phyloP scores from a whole-genome alignment of 2,888 invertebrate genomes.

The Limnephilus marmoratus region DNA sequence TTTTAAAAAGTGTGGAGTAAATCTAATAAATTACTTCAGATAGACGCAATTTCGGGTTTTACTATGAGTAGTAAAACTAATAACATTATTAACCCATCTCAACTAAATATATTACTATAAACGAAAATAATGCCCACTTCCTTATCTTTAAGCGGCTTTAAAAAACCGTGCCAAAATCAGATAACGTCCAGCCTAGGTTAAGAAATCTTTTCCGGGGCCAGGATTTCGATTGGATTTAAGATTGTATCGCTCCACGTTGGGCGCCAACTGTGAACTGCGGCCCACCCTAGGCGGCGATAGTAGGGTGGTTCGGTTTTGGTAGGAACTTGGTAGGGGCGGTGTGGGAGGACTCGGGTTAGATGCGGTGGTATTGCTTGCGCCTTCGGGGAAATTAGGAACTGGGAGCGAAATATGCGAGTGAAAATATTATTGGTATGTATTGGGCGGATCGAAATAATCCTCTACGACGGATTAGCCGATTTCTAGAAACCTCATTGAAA shows the following conservation, averaged over 20 bases:
- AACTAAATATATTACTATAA: neutral
- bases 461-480: neutral
- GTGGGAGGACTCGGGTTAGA: neutral
- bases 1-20: too few species aligned
- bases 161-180: neutral
- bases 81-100: neutral
- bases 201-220: neutral
- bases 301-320: neutral
- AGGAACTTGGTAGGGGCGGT: neutral
- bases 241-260: neutral
- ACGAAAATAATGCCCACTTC: neutral
- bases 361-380: neutral
- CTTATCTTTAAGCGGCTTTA: neutral
- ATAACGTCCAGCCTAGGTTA: neutral
- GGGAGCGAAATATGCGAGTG: neutral
- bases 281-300: neutral
- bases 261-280: neutral
- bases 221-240: neutral
- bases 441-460: neutral
- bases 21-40: too few species aligned
- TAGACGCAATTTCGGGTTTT: too few species aligned
- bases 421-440: neutral
- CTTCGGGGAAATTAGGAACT: constrained; percentile 15
- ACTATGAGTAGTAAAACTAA: neutral
- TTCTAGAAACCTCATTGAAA: too few species aligned